Conservation (phyloP, 2,113 vertebrate genomes). For the Xiphorhynchus elegans region DNA sequence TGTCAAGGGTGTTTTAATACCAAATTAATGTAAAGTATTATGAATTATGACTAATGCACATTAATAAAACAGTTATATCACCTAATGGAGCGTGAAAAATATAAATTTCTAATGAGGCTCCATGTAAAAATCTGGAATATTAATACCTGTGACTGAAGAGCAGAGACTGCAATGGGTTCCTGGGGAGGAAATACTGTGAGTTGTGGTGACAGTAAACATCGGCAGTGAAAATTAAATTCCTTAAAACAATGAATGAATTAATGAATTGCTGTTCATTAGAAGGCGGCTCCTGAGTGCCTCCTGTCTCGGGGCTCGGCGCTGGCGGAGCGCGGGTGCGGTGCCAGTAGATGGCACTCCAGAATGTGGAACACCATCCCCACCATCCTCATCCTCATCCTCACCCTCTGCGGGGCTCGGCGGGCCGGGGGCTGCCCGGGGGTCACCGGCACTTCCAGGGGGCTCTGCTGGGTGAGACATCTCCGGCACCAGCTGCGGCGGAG, state of each 20-base stretch:
- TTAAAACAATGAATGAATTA: not conserved
- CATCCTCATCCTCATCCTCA: not conserved
- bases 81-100: not conserved
- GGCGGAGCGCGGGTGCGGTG: not conserved
- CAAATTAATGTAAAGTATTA: not conserved
- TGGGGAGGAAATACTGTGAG: not conserved
- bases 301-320: not conserved
- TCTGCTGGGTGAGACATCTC: not conserved
- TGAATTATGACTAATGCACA: not conserved
- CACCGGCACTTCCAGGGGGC: accelerated
- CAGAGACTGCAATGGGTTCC: not conserved
- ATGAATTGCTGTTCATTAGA: not conserved
- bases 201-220: accelerated
- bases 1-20: not conserved
- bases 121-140: not conserved
- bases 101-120: not conserved
- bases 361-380: not conserved
- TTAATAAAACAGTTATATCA: not conserved
- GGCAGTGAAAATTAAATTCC: not conserved
- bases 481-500: accelerated
- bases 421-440: no score
- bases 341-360: slow-evolving; percentile 56
- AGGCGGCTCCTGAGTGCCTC: not conserved
- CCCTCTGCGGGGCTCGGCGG: not conserved
- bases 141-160: not conserved